Evolutionary conservation across 2,113 vertebrate genomes (phyloP).

Genomic region (Tapirus terrestris): DNA sequence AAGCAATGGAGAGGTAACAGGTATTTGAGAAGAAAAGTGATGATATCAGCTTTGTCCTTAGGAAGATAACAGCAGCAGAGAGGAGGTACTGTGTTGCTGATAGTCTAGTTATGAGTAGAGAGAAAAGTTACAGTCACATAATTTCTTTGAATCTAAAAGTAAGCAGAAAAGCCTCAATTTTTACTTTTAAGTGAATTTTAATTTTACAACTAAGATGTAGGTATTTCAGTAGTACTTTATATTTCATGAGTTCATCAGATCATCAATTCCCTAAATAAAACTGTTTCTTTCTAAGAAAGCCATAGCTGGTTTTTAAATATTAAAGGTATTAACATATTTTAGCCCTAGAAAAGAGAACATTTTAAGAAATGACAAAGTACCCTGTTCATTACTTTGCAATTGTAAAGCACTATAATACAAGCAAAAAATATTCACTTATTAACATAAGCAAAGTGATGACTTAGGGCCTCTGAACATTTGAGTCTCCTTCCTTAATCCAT

Average conservation of each 20-base stretch:
- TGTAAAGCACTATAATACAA: constrained; percentile 24
- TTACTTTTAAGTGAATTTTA: background rate
- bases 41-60: background rate
- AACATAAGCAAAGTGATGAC: constrained; percentile 55
- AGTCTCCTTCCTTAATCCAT: constrained; percentile 51
- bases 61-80: background rate
- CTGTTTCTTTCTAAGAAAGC: constrained; percentile 36
- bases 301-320: constrained; percentile 2
- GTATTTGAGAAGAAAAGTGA: background rate
- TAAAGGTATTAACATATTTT: constrained; percentile 37
- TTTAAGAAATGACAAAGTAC: constrained; percentile 7
- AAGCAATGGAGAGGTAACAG: background rate
- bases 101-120: background rate
- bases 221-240: background rate
- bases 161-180: background rate
- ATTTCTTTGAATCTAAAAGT: background rate
- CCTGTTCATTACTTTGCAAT: background rate
- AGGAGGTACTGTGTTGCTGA: background rate
- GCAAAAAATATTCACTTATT: constrained; percentile 41
- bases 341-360: constrained; percentile 23
- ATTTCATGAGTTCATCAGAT: constrained; percentile 6
- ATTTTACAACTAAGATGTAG: background rate
- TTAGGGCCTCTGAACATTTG: constrained; percentile 48
- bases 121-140: background rate
- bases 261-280: constrained; percentile 30